Evolutionary conservation across 1,140 invertebrate genomes (phyloP).

Genomic region (Condylostylus longicornis): DNA sequence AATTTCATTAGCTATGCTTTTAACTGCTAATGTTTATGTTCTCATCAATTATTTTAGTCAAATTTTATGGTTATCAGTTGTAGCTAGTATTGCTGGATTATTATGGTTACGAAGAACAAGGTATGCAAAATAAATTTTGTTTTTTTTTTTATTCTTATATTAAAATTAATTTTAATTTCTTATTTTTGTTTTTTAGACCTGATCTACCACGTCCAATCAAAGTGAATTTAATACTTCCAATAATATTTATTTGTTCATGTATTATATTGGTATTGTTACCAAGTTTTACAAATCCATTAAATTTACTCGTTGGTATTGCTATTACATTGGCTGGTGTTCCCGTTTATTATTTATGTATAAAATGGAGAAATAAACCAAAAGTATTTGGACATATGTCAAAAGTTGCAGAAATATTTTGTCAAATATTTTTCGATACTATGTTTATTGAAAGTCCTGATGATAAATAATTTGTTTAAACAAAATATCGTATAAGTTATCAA

Average conservation of each 20-base stretch:
- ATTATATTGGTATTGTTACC: slow-evolving; percentile 70
- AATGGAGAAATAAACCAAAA: slow-evolving; percentile 62
- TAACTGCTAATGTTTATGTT: slow-evolving; percentile 50
- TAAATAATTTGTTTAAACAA: too few relatives aligned
- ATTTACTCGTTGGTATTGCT: slow-evolving; percentile 66
- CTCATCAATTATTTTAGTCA: slow-evolving; percentile 70
- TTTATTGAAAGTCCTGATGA: slow-evolving; percentile 18
- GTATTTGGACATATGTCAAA: slow-evolving; percentile 19
- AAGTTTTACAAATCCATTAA: slow-evolving; percentile 55
- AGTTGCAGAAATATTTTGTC: slow-evolving; percentile 20
- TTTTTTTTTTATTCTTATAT: background rate
- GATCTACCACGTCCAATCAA: slow-evolving; percentile 64
- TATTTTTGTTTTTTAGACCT: slow-evolving; percentile 34
- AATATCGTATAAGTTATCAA: background rate
- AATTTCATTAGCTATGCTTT: slow-evolving; percentile 54
- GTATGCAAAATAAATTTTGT: slow-evolving; percentile 9
- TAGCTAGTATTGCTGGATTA: slow-evolving; percentile 59
- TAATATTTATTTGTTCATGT: slow-evolving; percentile 71
- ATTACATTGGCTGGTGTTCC: slow-evolving; percentile 82
- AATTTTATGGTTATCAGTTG: slow-evolving; percentile 63
- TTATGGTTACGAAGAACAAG: slow-evolving; percentile 54
- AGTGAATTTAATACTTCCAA: slow-evolving; percentile 64
- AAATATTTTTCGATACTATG: slow-evolving; percentile 27
- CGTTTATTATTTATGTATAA: slow-evolving; percentile 75
- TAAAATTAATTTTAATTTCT: background rate